Conservation (phyloP, 2,888 invertebrate genomes). For the Cinara cedri region DNA sequence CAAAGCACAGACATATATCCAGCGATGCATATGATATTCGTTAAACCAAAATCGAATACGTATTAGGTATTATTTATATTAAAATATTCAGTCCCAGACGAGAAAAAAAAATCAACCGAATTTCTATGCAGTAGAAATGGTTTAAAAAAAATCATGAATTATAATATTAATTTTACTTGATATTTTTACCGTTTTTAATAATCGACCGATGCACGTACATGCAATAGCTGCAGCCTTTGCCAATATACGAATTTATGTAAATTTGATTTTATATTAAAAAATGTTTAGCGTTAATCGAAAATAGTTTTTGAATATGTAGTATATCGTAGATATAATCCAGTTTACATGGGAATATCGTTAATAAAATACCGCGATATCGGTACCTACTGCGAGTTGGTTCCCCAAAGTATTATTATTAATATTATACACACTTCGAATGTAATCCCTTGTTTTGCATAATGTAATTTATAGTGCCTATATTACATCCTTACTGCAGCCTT, state of each 20-base stretch:
- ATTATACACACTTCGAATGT: constrained; percentile 23
- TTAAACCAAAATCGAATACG: neutral
- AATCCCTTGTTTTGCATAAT: constrained; percentile 39
- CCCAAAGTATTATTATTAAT: constrained; percentile 29
- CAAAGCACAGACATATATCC: neutral
- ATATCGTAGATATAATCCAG: constrained; percentile 2
- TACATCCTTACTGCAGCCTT: neutral
- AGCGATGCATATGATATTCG: neutral
- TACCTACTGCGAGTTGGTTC: neutral
- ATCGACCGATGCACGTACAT: too few relatives aligned
- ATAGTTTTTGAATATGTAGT: neutral
- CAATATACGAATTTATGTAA: constrained; percentile 1
- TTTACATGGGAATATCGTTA: neutral
- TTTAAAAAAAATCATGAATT: too few relatives aligned
- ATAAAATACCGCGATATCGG: constrained; percentile 8
- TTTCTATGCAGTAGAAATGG: too few relatives aligned
- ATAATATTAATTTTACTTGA: too few relatives aligned
- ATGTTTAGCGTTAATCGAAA: neutral
- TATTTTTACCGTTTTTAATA: too few relatives aligned
- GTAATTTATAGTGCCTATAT: constrained; percentile 48
- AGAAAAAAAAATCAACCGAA: too few relatives aligned
- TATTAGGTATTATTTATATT: too few relatives aligned
- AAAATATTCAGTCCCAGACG: too few relatives aligned
- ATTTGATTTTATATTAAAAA: neutral
- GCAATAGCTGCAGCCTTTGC: too few relatives aligned